Percentiles rank a stretch among this genome's conserved stretches.
Conservation (phyloP, 2,888 invertebrate genomes). For the Drosophila setosimentum region DNA sequence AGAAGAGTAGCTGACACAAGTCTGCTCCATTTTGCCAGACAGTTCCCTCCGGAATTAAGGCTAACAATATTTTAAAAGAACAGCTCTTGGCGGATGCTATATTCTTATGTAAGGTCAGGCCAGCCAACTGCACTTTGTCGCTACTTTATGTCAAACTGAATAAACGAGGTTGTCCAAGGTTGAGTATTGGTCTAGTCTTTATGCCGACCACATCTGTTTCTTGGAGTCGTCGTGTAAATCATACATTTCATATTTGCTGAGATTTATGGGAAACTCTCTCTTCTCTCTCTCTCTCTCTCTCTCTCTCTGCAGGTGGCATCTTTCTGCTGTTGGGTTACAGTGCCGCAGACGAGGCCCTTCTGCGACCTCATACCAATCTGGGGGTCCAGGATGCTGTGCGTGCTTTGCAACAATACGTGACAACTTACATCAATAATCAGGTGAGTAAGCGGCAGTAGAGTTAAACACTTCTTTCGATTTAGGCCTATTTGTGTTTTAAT, state of each 20-base stretch:
- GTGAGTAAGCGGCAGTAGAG: slow-evolving; percentile 83
- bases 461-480: slow-evolving; percentile 8
- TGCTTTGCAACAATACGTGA: slow-evolving; percentile 92
- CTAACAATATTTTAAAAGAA: slow-evolving; percentile 31
- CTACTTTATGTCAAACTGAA: slow-evolving; percentile 35
- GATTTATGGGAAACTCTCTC: slow-evolving; percentile 62
- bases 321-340: slow-evolving; percentile 96
- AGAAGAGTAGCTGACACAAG: slow-evolving; percentile 34
- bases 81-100: slow-evolving; percentile 24
- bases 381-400: slow-evolving; percentile 94
- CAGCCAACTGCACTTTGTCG: slow-evolving; percentile 44
- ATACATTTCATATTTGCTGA: slow-evolving; percentile 46
- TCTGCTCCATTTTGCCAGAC: slow-evolving; percentile 27
- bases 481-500: slow-evolving; percentile 42
- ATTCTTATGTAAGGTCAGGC: slow-evolving; percentile 19
- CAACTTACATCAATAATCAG: slow-evolving; percentile 90
- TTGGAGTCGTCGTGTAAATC: slow-evolving; percentile 54
- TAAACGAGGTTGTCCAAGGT: slow-evolving; percentile 29
- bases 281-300: not conserved
- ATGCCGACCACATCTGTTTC: slow-evolving; percentile 23
- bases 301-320: slow-evolving; percentile 88
- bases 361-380: slow-evolving; percentile 93
- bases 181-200: slow-evolving; percentile 27
- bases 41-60: slow-evolving; percentile 9
- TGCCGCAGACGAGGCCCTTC: slow-evolving; percentile 93